Base-by-base conservation (phyloP, 2,113 vertebrate species). In the Zeus faber region DNA sequence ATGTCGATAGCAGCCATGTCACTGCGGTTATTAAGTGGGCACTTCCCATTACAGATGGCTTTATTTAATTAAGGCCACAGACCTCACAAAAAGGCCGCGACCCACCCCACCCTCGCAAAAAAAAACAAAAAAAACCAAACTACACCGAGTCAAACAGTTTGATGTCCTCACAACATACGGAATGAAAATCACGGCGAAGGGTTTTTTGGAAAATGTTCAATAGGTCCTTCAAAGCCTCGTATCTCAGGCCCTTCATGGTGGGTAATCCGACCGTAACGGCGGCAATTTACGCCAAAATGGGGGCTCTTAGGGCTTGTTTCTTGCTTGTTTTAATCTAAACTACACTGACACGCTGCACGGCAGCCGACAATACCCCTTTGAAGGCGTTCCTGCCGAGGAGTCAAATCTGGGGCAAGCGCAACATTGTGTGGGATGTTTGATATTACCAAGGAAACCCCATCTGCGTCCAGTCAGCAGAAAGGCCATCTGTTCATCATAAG, bases 371-470 rank as follows among this genome's bases (percentile, higher is more conserved):
- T 73, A 67, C 76, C 63, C 63, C 60, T 63, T 76, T 82, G 62
- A 72, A 74, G 77, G 54, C 6, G 62, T 61, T 67, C 72, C 62
- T 47, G 68, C 54, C 64, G 33, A 1, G 62, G 63, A 82, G 64
- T 79, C 69, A 58, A 50, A 58, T 54, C 62, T 16, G 40, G 72
- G 83, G 79, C 68, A 80, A 72, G 58, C 77, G 48, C 50, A 76
- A 79, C 70, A 74, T 47, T 70, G 64, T 73, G 79, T 72, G 74
- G 73, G 74, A 81, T 83, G 70, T 83, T 81, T 84, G 77, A 83
- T 74, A 67, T 77, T 62, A 70, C 72, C 67, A 62, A 49, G 45
- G 84, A 81, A 65, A 69, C 63, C 16, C 70, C 77, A 87, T 83
- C 79, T 84, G 86, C 26, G 67, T 80, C 67, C 75, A 83, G 83